Percentiles rank a stretch among this genome's conserved stretches.
Evolutionary conservation across 2,113 vertebrate genomes (phyloP).

Genomic region (Lonchura striata): DNA sequence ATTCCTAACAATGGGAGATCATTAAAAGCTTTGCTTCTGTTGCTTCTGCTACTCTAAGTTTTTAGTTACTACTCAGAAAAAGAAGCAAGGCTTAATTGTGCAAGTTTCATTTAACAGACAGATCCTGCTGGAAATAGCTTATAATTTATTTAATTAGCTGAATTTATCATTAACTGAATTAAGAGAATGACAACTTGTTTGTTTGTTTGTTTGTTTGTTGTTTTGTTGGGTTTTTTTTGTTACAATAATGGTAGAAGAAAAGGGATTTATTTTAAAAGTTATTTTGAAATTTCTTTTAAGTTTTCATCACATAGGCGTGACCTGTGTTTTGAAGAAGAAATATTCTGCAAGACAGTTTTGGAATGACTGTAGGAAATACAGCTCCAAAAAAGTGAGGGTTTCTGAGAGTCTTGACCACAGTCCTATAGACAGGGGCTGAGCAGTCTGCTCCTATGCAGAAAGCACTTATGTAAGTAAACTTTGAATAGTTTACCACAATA

Average conservation of each 20-base stretch:
- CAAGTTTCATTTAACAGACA: neutral
- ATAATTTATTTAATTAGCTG: neutral
- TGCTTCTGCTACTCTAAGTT: neutral
- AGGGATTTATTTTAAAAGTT: neutral
- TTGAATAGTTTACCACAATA: neutral
- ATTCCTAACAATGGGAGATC: neutral
- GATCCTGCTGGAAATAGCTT: neutral
- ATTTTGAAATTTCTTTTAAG: neutral
- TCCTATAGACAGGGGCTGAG: neutral
- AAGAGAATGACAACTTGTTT: neutral
- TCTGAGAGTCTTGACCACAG: neutral
- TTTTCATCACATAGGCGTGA: conserved; percentile 70
- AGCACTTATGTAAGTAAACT: neutral
- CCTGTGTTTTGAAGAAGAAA: conserved; percentile 84
- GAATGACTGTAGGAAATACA: conserved; percentile 80
- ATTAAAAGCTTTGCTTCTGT: neutral
- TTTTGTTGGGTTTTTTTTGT: too few relatives aligned
- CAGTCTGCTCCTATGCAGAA: neutral
- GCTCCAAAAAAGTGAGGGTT: neutral
- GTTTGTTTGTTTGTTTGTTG: too few relatives aligned
- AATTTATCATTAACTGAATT: neutral
- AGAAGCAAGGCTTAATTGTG: neutral
- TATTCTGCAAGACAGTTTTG: conserved; percentile 86
- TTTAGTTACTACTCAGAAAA: neutral
- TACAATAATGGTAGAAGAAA: neutral